phyloP scores from a whole-genome alignment of 2,797 vertebrate species.

The Corythornis leucogaster region DNA sequence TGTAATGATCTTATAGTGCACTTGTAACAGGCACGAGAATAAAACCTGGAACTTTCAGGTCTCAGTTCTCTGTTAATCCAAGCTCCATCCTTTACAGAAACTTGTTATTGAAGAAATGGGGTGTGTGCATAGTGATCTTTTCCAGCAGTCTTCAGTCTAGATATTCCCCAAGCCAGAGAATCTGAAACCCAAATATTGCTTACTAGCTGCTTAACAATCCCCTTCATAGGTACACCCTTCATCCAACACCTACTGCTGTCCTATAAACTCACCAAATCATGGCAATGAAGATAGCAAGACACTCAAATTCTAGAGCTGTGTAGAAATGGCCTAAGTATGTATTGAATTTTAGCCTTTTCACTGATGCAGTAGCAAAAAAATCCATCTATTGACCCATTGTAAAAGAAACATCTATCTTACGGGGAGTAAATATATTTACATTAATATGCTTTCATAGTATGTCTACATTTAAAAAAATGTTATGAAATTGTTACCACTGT shows the following conservation, averaged over 20 bases:
- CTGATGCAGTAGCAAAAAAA: background rate
- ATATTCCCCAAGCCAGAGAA: constrained; percentile 57
- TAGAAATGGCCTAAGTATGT: background rate
- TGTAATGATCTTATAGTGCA: background rate
- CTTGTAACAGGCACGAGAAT: background rate
- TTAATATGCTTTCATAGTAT: background rate
- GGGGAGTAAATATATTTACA: background rate
- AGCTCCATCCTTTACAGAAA: constrained; percentile 1
- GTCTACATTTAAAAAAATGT: background rate
- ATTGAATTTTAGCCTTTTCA: background rate
- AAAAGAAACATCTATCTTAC: background rate
- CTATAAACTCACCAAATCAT: background rate
- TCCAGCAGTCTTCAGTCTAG: background rate
- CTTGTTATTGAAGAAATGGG: constrained; percentile 18
- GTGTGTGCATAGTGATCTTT: background rate
- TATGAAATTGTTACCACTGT: background rate
- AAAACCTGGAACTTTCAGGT: background rate
- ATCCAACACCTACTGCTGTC: background rate
- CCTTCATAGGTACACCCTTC: background rate
- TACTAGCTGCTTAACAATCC: constrained; percentile 42
- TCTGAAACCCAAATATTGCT: constrained; percentile 43
- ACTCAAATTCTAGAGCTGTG: background rate
- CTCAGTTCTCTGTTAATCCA: constrained; percentile 22
- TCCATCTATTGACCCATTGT: background rate
- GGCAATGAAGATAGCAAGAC: background rate